Percentiles rank a stretch among this genome's conserved stretches.
phyloP scores from a whole-genome alignment of 1,140 invertebrate genomes.

The Bombus turneri region DNA sequence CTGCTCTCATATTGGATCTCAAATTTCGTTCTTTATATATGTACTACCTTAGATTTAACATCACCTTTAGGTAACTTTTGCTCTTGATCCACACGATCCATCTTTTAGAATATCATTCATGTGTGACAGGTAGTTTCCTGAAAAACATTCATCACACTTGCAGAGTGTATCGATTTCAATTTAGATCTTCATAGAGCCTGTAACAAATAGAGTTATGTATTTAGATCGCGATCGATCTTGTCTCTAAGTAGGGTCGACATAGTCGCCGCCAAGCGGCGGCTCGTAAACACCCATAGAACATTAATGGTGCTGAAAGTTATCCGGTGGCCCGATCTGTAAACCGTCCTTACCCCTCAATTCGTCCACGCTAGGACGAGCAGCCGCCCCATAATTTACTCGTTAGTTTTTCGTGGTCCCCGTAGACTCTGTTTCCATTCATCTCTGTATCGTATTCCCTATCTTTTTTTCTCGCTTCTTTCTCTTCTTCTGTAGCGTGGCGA shows the following conservation, averaged over 20 bases:
- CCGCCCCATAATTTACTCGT: slow-evolving; percentile 78
- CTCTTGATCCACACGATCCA: too few species aligned
- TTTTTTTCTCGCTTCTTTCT: neutral
- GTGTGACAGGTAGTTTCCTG: too few species aligned
- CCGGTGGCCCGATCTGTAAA: slow-evolving; percentile 64
- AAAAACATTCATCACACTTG: neutral
- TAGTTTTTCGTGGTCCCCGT: slow-evolving; percentile 65
- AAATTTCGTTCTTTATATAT: too few species aligned
- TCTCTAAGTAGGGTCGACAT: slow-evolving; percentile 41
- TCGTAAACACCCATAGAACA: slow-evolving; percentile 63
- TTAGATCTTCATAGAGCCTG: neutral
- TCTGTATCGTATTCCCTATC: slow-evolving; percentile 1
- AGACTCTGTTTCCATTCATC: slow-evolving; percentile 23
- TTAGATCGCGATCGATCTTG: slow-evolving; percentile 28
- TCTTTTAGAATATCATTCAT: neutral
- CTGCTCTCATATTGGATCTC: too few species aligned
- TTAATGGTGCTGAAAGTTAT: slow-evolving; percentile 76
- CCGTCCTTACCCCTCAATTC: slow-evolving; percentile 44
- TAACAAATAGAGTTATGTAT: neutral
- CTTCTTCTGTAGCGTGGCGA: neutral
- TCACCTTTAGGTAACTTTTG: neutral
- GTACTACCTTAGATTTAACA: neutral
- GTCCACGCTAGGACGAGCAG: slow-evolving; percentile 60
- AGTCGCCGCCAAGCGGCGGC: slow-evolving; percentile 52
- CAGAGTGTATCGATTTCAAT: too few species aligned